Evolutionary conservation across 1,140 invertebrate species (phyloP).

Genomic region (Drosophila pruinosa): DNA sequence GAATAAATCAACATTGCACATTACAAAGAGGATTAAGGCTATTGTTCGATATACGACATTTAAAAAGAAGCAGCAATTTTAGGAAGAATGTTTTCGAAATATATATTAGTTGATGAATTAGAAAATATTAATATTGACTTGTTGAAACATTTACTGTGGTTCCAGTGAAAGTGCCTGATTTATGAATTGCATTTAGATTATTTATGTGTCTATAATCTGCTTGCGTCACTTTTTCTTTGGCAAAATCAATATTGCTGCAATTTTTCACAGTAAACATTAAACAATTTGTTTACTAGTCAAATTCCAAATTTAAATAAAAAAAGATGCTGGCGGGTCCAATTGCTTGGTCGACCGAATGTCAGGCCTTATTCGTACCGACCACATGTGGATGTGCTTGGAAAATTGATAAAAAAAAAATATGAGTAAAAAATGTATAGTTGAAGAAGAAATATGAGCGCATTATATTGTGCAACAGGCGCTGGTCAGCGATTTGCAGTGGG

Average conservation of each 20-base stretch:
- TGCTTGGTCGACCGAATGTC: constrained; percentile 28
- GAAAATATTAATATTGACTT: not conserved
- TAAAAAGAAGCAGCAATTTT: too few relatives aligned
- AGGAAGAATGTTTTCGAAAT: too few relatives aligned
- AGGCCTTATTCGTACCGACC: constrained; percentile 29
- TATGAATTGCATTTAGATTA: constrained; percentile 15
- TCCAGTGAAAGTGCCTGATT: constrained; percentile 1
- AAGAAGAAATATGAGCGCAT: constrained; percentile 66
- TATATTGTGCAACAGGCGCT: constrained; percentile 69
- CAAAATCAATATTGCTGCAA: constrained; percentile 34
- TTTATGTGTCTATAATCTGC: constrained; percentile 13
- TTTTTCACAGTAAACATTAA: constrained; percentile 48
- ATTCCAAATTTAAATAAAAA: constrained; percentile 33
- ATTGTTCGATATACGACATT: too few relatives aligned
- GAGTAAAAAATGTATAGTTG: constrained; percentile 16
- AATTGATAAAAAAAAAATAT: constrained; percentile 40
- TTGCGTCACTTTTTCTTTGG: constrained; percentile 19
- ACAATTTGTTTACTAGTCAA: constrained; percentile 48
- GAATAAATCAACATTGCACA: constrained; percentile 35
- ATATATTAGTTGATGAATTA: not conserved
- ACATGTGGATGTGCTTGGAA: constrained; percentile 56
- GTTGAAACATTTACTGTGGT: not conserved
- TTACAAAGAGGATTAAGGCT: not conserved
- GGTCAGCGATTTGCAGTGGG: constrained; percentile 3
- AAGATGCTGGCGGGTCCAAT: constrained; percentile 41